phyloP scores from a whole-genome alignment of 2,797 vertebrate genomes.

The Syngnathus acus region DNA sequence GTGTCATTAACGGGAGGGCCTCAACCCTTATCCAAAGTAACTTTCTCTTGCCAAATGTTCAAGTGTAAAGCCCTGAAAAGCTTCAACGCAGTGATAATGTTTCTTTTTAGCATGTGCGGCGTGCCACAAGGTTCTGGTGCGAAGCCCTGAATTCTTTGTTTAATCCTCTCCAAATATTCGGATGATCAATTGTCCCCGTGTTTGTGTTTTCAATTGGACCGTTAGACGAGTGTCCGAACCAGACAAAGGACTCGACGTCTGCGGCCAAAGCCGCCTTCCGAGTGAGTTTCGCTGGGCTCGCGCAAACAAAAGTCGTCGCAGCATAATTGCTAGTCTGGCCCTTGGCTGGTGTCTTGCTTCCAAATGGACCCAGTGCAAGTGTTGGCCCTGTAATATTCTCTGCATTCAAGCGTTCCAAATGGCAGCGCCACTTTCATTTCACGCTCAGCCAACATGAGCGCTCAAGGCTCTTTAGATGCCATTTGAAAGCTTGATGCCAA shows the following conservation, averaged over 20 bases:
- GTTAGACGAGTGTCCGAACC: background rate
- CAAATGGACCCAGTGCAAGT: conserved; percentile 52
- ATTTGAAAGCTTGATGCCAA: background rate
- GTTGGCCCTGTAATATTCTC: conserved; percentile 40
- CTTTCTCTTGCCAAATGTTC: background rate
- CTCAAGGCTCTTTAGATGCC: conserved; percentile 7
- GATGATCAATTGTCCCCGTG: background rate
- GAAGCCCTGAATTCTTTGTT: background rate
- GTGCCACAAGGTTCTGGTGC: background rate
- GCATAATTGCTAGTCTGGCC: conserved; percentile 51
- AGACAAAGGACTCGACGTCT: background rate
- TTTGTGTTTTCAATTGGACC: background rate
- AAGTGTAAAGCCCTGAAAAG: background rate
- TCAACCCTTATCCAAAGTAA: too few species aligned
- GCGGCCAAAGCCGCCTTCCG: conserved; percentile 8
- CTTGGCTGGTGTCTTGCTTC: conserved; percentile 52
- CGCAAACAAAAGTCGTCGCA: conserved; percentile 24
- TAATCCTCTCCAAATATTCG: background rate
- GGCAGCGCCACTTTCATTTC: conserved; percentile 23
- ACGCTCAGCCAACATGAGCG: conserved; percentile 10
- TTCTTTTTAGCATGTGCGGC: background rate
- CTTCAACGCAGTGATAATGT: background rate
- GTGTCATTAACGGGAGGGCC: background rate
- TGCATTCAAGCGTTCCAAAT: conserved; percentile 17
- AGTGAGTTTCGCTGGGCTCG: conserved; percentile 1